Percentiles rank a stretch among this genome's conserved stretches.
Conservation (phyloP, 2,113 vertebrate species). For the Lycaon pictus region DNA sequence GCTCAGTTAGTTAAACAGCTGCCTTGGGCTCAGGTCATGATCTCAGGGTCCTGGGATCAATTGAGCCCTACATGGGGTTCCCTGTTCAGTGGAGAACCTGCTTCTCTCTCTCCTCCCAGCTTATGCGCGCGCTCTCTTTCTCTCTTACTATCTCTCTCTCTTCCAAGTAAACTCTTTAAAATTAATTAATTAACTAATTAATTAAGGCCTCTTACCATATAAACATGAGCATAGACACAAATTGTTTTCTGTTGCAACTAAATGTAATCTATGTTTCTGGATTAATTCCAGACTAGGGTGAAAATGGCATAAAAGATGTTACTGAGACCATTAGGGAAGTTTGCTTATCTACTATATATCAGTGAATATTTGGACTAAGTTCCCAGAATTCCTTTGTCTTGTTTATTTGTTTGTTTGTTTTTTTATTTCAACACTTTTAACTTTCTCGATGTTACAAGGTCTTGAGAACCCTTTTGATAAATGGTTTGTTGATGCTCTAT, state of each 20-base stretch:
- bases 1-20: too few species aligned
- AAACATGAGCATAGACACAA: background rate
- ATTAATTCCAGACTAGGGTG: background rate
- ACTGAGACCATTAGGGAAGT: background rate
- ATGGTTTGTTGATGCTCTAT: slow-evolving; percentile 41
- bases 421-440: slow-evolving; percentile 48
- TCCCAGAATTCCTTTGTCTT: background rate
- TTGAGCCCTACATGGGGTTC: too few species aligned
- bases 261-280: background rate
- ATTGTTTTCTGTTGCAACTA: background rate
- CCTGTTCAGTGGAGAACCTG: too few species aligned
- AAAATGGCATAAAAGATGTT: background rate
- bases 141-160: too few species aligned
- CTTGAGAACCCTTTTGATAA: slow-evolving; percentile 62
- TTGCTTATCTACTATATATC: background rate
- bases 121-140: too few species aligned
- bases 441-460: slow-evolving; percentile 47
- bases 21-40: too few species aligned
- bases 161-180: too few species aligned
- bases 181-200: too few species aligned
- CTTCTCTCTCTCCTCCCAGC: too few species aligned
- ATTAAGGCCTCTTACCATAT: background rate
- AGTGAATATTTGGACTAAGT: background rate
- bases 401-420: background rate
- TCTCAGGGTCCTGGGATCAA: too few species aligned